Percentiles rank a stretch among this genome's conserved stretches.
These are phyloP conservation scores for Cyclophora punctaria DNA, from an alignment of 2,888 invertebrate genomes.

Conservation along the genomic window DNA sequence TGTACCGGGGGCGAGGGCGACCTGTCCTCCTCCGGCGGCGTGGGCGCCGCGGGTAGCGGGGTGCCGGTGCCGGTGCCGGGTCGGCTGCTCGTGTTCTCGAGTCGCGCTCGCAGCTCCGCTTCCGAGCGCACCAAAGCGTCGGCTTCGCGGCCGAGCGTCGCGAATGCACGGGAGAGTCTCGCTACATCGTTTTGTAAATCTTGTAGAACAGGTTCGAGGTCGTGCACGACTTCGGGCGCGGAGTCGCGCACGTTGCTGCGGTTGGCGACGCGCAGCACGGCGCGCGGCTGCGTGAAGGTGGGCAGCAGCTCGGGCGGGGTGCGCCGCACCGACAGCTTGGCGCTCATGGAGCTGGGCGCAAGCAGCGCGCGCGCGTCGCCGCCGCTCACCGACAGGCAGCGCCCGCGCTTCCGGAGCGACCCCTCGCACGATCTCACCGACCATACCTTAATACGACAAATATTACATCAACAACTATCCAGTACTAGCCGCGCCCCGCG, in stretches of 20 bases:
- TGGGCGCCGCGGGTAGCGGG: not conserved
- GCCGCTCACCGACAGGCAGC: conserved; percentile 48
- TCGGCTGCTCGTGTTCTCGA: conserved; percentile 24
- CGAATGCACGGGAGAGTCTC: conserved; percentile 51
- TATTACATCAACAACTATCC: too few relatives aligned
- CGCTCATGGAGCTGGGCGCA: conserved; percentile 40
- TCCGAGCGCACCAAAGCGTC: conserved; percentile 42
- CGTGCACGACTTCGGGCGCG: conserved; percentile 24
- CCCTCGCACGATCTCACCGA: conserved; percentile 65
- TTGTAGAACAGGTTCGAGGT: conserved; percentile 47
- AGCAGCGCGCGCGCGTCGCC: conserved; percentile 48
- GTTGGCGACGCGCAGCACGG: conserved; percentile 58
- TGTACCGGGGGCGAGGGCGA: not conserved
- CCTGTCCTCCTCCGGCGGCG: too few relatives aligned
- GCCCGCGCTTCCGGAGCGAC: conserved; percentile 56
- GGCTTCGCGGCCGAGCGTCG: conserved; percentile 49
- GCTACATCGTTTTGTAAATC: conserved; percentile 54
- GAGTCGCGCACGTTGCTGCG: conserved; percentile 35
- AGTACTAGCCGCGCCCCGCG: too few relatives aligned
- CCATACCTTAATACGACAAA: conserved; percentile 43
- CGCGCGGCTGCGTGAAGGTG: conserved; percentile 49
- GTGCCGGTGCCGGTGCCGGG: conserved; percentile 10
- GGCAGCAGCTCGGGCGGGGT: conserved; percentile 42
- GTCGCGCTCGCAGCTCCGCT: conserved; percentile 37
- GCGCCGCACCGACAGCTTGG: conserved; percentile 52